These are phyloP conservation scores for Palythoa grandiflora DNA, from an alignment of 92 coral and sea anemone genomes.

Conservation along the genomic window DNA sequence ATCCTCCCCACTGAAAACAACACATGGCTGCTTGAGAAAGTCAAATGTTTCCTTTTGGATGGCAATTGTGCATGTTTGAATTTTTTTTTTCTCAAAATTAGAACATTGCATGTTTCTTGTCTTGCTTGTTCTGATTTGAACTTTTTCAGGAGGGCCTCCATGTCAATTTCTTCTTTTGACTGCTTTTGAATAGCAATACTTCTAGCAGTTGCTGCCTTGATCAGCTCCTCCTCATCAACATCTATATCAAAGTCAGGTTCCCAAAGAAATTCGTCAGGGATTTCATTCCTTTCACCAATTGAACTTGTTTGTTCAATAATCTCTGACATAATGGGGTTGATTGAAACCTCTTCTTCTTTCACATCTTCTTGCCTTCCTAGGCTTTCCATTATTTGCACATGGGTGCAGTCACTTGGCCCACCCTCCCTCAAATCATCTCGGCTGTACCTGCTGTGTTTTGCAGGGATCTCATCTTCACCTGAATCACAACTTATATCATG, in stretches of 20 bases:
- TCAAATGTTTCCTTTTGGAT: slow-evolving; percentile 52
- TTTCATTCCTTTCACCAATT: slow-evolving; percentile 16
- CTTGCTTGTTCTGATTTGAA: slow-evolving; percentile 29
- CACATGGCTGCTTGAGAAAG: slow-evolving; percentile 50
- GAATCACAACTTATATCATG: neutral
- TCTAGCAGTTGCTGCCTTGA: slow-evolving; percentile 52
- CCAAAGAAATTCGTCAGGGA: slow-evolving; percentile 64
- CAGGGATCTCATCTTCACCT: neutral
- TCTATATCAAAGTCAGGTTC: slow-evolving; percentile 45
- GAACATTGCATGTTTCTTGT: slow-evolving; percentile 39
- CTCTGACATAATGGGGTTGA: slow-evolving; percentile 20
- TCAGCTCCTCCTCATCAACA: slow-evolving; percentile 26
- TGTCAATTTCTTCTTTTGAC: slow-evolving; percentile 32
- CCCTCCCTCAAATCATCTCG: too few species aligned
- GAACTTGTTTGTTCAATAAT: slow-evolving; percentile 18
- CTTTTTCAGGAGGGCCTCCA: neutral
- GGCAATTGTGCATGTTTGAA: slow-evolving; percentile 54
- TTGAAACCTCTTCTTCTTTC: slow-evolving; percentile 33
- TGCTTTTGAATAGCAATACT: slow-evolving; percentile 50
- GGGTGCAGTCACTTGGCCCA: neutral
- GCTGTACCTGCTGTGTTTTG: neutral
- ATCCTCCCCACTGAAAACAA: slow-evolving; percentile 53
- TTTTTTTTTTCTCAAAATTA: slow-evolving; percentile 39
- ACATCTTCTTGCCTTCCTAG: slow-evolving; percentile 29
- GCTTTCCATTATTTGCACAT: slow-evolving; percentile 19